These are phyloP conservation scores for Yponomeuta evonymella DNA, from an alignment of 2,888 invertebrate genomes.

Conservation along the genomic window DNA sequence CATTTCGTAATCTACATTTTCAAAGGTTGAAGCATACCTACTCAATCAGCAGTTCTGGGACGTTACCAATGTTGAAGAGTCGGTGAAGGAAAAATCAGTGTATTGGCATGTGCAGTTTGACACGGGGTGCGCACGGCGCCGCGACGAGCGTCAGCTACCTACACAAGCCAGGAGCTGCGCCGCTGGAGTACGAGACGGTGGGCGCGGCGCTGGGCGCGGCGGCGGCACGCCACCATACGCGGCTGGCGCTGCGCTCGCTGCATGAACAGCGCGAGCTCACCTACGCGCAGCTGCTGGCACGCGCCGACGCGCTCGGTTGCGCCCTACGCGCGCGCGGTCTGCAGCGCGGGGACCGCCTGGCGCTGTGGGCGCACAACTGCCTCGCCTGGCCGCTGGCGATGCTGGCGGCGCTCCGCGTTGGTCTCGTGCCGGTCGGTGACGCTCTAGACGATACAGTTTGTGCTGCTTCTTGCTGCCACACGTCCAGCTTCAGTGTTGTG, in stretches of 20 bases:
- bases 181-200: slow-evolving; percentile 71
- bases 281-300: slow-evolving; percentile 71
- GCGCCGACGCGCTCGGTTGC: slow-evolving; percentile 83
- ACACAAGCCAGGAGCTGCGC: slow-evolving; percentile 71
- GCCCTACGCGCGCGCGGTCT: slow-evolving; percentile 83
- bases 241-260: slow-evolving; percentile 75
- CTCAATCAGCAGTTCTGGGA: no score
- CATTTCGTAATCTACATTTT: no score
- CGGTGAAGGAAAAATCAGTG: not conserved
- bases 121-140: not conserved
- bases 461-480: not conserved
- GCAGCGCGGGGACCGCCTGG: slow-evolving; percentile 84
- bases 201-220: slow-evolving; percentile 77
- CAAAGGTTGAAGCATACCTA: no score
- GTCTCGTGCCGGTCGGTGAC: slow-evolving; percentile 81
- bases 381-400: slow-evolving; percentile 84
- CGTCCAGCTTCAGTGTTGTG: not conserved
- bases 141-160: slow-evolving; percentile 62
- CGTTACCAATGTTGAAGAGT: no score
- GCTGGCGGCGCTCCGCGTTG: slow-evolving; percentile 84
- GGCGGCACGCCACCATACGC: slow-evolving; percentile 73
- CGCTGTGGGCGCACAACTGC: slow-evolving; percentile 88
- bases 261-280: slow-evolving; percentile 74
- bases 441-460: not conserved
- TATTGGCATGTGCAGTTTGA: not conserved